Evolutionary conservation across 2,113 vertebrate genomes (phyloP).

Genomic region (Gobio gobio): DNA sequence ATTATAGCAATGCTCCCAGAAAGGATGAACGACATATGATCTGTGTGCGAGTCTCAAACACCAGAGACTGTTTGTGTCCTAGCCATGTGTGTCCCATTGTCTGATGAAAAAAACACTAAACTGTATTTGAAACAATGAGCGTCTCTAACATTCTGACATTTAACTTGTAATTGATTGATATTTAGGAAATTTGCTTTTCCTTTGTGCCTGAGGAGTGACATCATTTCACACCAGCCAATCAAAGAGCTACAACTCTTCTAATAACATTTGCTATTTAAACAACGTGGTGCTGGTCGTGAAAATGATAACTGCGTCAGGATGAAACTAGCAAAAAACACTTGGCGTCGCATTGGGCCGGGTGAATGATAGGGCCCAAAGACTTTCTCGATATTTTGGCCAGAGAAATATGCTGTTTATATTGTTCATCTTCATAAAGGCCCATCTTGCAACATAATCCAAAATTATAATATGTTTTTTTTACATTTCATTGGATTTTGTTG

Average conservation of each 20-base stretch:
- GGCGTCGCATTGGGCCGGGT: too few species aligned
- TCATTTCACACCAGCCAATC: not conserved
- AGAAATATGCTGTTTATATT: not conserved
- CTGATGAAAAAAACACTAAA: not conserved
- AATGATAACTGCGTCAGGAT: too few species aligned
- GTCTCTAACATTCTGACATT: constrained; percentile 44
- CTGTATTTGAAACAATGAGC: constrained; percentile 38
- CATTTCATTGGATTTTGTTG: not conserved
- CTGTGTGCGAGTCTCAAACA: constrained; percentile 29
- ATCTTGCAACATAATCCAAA: not conserved
- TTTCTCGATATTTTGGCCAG: not conserved
- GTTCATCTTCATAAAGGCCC: not conserved
- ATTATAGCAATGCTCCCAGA: constrained; percentile 42
- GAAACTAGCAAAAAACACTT: too few species aligned
- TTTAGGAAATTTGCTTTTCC: constrained; percentile 55
- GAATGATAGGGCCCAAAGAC: too few species aligned
- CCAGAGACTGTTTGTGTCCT: not conserved
- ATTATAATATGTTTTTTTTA: not conserved
- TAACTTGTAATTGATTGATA: constrained; percentile 52
- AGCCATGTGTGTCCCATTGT: not conserved
- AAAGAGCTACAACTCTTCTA: not conserved
- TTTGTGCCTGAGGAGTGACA: not conserved
- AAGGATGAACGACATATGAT: constrained; percentile 45
- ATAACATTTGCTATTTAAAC: not conserved
- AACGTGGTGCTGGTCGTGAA: too few species aligned